Percentiles rank a stretch among this genome's conserved stretches.
phyloP scores from a whole-genome alignment of 2,888 invertebrate species.

The Ectobius pallidus region DNA sequence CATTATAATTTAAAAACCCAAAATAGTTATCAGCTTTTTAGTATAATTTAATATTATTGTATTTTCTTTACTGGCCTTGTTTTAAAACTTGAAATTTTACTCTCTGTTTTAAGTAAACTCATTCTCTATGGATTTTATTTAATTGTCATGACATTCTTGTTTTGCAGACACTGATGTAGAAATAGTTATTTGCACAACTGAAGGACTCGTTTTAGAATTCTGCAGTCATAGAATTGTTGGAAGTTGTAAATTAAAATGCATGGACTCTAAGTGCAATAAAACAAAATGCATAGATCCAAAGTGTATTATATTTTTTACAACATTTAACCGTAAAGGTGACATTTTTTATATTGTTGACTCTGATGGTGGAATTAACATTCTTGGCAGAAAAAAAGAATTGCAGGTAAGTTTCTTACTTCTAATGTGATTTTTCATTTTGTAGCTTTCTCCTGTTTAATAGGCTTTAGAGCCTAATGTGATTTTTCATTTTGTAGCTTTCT shows the following conservation, averaged over 20 bases:
- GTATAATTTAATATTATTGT: no score
- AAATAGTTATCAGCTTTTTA: no score
- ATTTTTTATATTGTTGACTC: slow-evolving; percentile 26
- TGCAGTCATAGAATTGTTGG: neutral
- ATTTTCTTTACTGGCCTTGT: no score
- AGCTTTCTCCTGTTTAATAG: no score
- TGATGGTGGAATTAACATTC: slow-evolving; percentile 3
- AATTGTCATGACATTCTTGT: no score
- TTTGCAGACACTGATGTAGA: slow-evolving; percentile 17
- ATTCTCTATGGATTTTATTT: no score
- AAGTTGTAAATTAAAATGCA: neutral
- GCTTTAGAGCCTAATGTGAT: neutral
- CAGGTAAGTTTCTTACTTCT: slow-evolving; percentile 9
- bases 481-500: neutral
- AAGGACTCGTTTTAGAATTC: slow-evolving; percentile 25
- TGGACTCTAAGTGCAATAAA: no score
- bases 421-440: neutral
- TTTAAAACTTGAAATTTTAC: no score
- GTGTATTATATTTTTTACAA: slow-evolving; percentile 11
- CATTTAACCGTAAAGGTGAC: slow-evolving; percentile 4
- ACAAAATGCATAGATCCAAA: slow-evolving; percentile 25
- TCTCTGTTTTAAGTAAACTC: no score
- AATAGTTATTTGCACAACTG: slow-evolving; percentile 18
- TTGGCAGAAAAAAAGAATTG: neutral
- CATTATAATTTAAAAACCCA: no score